Conservation (phyloP, 2,888 invertebrate genomes). For the Stegophylla sp. region DNA sequence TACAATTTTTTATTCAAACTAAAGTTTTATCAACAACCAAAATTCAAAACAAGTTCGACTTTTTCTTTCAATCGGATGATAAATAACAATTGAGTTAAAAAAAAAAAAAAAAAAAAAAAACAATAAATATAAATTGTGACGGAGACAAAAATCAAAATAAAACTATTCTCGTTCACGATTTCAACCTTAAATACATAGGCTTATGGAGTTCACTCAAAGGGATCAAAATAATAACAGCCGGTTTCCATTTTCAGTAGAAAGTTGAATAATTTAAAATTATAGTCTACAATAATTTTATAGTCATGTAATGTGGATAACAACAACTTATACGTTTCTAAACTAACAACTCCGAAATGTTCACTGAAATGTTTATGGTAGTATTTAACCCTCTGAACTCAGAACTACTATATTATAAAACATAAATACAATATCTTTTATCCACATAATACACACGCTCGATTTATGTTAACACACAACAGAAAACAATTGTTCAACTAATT, state of each 20-base stretch:
- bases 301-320: background rate
- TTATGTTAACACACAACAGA: no score
- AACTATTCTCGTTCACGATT: background rate
- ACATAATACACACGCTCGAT: no score
- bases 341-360: background rate
- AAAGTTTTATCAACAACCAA: no score
- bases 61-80: no score
- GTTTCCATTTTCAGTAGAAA: background rate
- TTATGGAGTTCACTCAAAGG: background rate
- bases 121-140: no score
- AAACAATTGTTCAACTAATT: no score
- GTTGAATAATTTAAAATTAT: constrained; percentile 24
- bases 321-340: constrained; percentile 16
- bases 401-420: background rate
- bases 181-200: background rate
- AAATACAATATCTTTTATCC: background rate
- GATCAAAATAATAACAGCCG: background rate
- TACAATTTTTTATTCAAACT: no score
- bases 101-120: no score
- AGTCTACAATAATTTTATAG: background rate
- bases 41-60: no score
- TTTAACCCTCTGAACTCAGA: background rate
- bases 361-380: background rate
- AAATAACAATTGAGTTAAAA: no score
- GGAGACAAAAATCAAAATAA: no score